Evolutionary conservation across 2,888 invertebrate species (phyloP).

Genomic region (Plagiodera versicolora): DNA sequence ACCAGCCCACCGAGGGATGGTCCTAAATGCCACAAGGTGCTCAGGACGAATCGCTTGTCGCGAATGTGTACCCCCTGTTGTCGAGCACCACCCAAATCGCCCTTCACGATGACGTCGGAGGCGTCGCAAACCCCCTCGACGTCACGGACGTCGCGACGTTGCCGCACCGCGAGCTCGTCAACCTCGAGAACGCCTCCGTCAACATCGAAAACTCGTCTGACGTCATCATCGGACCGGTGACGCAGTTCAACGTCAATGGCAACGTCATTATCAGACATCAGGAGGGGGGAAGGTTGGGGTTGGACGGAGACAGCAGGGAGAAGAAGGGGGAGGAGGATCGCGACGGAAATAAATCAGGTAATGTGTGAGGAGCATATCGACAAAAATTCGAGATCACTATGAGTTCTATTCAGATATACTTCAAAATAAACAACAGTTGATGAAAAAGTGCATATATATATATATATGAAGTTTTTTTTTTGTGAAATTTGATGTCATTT

Average conservation of each 20-base stretch:
- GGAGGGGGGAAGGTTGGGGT: conserved; percentile 21
- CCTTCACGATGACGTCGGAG: conserved; percentile 6
- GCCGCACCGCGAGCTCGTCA: conserved; percentile 22
- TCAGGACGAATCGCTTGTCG: background rate
- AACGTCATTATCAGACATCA: conserved; percentile 58
- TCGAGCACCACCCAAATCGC: background rate
- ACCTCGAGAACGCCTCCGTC: conserved; percentile 44
- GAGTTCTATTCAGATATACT: too few relatives aligned
- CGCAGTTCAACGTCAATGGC: conserved; percentile 56
- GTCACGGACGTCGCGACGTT: background rate
- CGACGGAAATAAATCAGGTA: too few relatives aligned
- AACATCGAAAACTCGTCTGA: conserved; percentile 58
- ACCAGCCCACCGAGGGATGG: too few relatives aligned
- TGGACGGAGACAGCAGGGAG: background rate
- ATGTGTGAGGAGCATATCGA: too few relatives aligned
- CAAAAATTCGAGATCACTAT: too few relatives aligned
- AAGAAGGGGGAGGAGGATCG: background rate
- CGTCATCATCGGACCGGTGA: conserved; percentile 59
- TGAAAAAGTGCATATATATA: too few relatives aligned
- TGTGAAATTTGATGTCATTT: too few relatives aligned
- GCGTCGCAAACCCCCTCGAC: background rate
- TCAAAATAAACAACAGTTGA: too few relatives aligned
- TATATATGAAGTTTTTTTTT: too few relatives aligned
- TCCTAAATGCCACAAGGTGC: background rate
- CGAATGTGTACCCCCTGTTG: conserved; percentile 3